Evolutionary conservation across 2,797 vertebrate species (phyloP).

Genomic region (Aeoliscus strigatus): DNA sequence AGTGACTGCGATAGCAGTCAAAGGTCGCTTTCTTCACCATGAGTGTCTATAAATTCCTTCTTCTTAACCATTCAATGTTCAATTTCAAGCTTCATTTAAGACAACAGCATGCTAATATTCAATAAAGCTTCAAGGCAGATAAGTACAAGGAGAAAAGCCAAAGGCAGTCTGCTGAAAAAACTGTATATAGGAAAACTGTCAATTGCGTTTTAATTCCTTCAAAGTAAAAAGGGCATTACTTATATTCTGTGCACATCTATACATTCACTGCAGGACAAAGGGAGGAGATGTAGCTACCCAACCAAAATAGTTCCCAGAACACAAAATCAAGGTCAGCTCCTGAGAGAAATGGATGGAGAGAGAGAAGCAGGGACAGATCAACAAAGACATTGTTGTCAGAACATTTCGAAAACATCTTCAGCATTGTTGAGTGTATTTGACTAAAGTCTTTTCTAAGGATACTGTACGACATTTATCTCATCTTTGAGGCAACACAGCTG

Average conservation of each 20-base stretch:
- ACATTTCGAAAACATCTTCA: background rate
- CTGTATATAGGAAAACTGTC: background rate
- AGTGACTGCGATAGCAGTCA: slow-evolving; percentile 11
- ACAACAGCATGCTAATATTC: slow-evolving; percentile 21
- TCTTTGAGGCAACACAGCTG: too few species aligned
- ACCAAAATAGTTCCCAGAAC: slow-evolving; percentile 27
- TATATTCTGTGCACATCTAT: slow-evolving; percentile 7
- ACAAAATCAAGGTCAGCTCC: slow-evolving; percentile 37
- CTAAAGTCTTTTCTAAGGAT: slow-evolving; percentile 5
- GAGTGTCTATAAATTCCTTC: slow-evolving; percentile 16
- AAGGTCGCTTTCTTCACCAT: slow-evolving; percentile 38
- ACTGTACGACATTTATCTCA: slow-evolving; percentile 9
- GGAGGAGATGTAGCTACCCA: slow-evolving; percentile 10
- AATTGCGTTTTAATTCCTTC: too few species aligned
- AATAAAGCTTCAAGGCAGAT: slow-evolving; percentile 13
- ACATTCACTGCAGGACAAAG: slow-evolving; percentile 27
- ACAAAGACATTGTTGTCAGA: too few species aligned
- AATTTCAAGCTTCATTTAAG: slow-evolving; percentile 50
- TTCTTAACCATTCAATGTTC: slow-evolving; percentile 32
- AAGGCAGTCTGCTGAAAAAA: too few species aligned
- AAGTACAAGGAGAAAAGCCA: slow-evolving; percentile 1
- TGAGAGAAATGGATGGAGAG: slow-evolving; percentile 34
- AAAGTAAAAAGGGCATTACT: slow-evolving; percentile 1
- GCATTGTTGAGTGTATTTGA: background rate
- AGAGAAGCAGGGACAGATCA: background rate